Evolutionary conservation across 2,797 vertebrate genomes (phyloP).

Genomic region (Bradypodion ventrale): DNA sequence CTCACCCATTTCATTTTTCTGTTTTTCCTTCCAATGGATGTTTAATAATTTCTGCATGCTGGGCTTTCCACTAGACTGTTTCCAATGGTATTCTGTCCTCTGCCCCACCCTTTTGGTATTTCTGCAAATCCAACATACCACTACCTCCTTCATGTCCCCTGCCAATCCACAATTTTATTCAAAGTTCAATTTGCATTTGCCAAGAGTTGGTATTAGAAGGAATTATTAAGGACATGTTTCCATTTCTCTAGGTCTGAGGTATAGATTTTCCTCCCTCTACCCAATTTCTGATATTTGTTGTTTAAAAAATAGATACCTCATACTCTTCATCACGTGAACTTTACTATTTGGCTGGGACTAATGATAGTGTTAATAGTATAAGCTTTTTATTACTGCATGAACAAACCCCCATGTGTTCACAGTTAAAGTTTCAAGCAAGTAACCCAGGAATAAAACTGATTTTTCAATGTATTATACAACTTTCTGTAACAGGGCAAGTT

Average conservation of each 20-base stretch:
- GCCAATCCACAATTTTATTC: too few species aligned
- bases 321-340: rapidly evolving
- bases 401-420: neutral
- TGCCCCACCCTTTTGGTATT: neutral
- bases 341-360: neutral
- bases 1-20: neutral
- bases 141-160: too few species aligned
- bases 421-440: neutral
- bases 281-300: neutral
- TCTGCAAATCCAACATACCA: neutral
- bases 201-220: too few species aligned
- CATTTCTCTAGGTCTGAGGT: neutral
- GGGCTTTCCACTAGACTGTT: neutral
- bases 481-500: neutral
- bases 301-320: neutral
- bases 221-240: neutral
- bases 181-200: too few species aligned
- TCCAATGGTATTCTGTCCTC: neutral
- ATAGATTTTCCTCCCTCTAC: neutral
- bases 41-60: neutral
- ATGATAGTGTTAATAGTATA: neutral
- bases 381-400: neutral
- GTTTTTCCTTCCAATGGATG: neutral
- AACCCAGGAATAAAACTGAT: neutral
- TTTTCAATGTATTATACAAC: neutral